phyloP scores from a whole-genome alignment of 2,888 invertebrate species.

The Molanna angustata region DNA sequence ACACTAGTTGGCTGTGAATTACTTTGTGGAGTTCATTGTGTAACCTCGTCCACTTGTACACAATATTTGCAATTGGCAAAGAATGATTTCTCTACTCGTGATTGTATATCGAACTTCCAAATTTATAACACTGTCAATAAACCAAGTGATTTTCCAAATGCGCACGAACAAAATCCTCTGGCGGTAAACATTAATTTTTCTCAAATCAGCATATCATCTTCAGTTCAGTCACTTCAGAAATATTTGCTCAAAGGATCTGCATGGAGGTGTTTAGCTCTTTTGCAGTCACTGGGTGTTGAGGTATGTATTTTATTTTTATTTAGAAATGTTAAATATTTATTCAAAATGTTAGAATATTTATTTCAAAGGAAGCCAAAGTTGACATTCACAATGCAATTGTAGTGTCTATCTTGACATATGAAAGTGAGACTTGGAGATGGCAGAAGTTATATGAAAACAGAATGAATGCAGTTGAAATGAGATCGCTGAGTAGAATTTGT shows the following conservation, averaged over 20 bases:
- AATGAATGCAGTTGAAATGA: too few relatives aligned
- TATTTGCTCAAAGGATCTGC: constrained; percentile 59
- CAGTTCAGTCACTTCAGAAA: constrained; percentile 35
- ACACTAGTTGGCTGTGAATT: constrained; percentile 63
- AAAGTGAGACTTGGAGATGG: too few relatives aligned
- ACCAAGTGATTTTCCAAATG: neutral
- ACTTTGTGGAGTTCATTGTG: constrained; percentile 60
- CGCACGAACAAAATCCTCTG: neutral
- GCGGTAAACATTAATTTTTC: neutral
- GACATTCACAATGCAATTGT: too few relatives aligned
- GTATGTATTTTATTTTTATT: too few relatives aligned
- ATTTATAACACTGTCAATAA: neutral
- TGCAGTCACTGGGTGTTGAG: constrained; percentile 57
- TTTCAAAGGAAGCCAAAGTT: too few relatives aligned
- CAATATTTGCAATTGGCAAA: constrained; percentile 19
- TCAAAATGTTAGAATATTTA: too few relatives aligned
- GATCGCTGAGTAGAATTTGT: too few relatives aligned
- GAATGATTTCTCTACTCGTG: constrained; percentile 10
- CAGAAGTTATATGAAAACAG: too few relatives aligned
- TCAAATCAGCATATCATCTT: constrained; percentile 5
- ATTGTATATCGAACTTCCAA: constrained; percentile 7
- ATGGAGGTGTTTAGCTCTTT: constrained; percentile 59
- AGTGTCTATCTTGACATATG: too few relatives aligned
- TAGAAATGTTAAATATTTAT: too few relatives aligned
- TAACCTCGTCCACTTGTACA: constrained; percentile 43